These are phyloP conservation scores for Odontocerum albicorne DNA, from an alignment of 2,888 invertebrate species.

Conservation along the genomic window DNA sequence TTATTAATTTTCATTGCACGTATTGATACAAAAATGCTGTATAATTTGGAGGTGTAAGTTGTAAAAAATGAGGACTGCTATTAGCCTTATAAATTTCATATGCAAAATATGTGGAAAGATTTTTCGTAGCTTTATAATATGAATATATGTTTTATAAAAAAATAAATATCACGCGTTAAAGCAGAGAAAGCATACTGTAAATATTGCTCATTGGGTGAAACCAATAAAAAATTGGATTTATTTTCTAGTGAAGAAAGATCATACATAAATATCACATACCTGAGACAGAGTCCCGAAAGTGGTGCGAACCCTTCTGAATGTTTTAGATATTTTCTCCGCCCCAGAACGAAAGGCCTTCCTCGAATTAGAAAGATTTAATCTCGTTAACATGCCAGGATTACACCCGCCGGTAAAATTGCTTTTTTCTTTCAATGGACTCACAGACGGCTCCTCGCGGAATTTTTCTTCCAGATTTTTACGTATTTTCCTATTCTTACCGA, in stretches of 20 bases:
- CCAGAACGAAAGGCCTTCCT: slow-evolving; percentile 55
- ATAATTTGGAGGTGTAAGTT: no score
- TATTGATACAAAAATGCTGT: no score
- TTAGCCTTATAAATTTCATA: no score
- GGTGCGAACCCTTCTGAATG: slow-evolving; percentile 65
- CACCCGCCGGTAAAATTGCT: slow-evolving; percentile 11
- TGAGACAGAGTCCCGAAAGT: slow-evolving; percentile 69
- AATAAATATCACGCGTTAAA: neutral
- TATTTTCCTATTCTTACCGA: slow-evolving; percentile 19
- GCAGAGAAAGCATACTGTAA: neutral
- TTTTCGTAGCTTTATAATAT: neutral
- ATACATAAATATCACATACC: slow-evolving; percentile 45
- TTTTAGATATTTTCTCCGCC: slow-evolving; percentile 67
- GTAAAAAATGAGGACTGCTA: no score
- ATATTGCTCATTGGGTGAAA: neutral
- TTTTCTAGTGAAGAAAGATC: neutral
- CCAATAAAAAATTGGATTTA: neutral
- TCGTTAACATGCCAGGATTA: slow-evolving; percentile 17
- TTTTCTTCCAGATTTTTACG: slow-evolving; percentile 26
- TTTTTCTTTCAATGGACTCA: slow-evolving; percentile 11
- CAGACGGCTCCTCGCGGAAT: slow-evolving; percentile 24
- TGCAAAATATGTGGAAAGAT: no score
- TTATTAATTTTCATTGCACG: no score
- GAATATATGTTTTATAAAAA: neutral
- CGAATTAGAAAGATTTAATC: slow-evolving; percentile 28